These are phyloP conservation scores for Plagodis dolabraria DNA, from an alignment of 2,888 invertebrate species.

Conservation along the genomic window DNA sequence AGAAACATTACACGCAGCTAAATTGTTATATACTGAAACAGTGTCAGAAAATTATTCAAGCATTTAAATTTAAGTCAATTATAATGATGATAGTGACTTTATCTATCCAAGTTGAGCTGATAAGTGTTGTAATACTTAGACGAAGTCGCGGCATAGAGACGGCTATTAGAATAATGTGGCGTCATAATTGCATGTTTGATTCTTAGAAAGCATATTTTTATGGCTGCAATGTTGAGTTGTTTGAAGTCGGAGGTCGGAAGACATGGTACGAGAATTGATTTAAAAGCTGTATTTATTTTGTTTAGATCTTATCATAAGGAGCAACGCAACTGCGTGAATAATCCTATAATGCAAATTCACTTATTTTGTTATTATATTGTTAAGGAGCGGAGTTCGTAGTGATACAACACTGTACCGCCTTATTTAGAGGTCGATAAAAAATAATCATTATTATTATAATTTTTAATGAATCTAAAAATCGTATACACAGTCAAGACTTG, in stretches of 20 bases:
- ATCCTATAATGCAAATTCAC: too few species aligned
- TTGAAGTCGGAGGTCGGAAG: slow-evolving; percentile 10
- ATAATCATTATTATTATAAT: too few species aligned
- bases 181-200: not conserved
- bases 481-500: too few species aligned
- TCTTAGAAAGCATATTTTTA: not conserved
- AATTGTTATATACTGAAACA: slow-evolving; percentile 2
- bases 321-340: slow-evolving; percentile 8
- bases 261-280: slow-evolving; percentile 19
- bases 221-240: slow-evolving; percentile 8
- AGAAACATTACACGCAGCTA: slow-evolving; percentile 5
- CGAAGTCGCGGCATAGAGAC: slow-evolving; percentile 7
- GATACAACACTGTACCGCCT: too few species aligned
- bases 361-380: too few species aligned
- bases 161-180: slow-evolving; percentile 13
- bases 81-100: slow-evolving; percentile 2
- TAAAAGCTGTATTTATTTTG: slow-evolving; percentile 14
- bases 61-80: slow-evolving; percentile 12
- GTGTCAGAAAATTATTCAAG: slow-evolving; percentile 5
- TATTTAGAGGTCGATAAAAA: too few species aligned
- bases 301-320: slow-evolving; percentile 7
- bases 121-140: slow-evolving; percentile 14
- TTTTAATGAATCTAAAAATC: too few species aligned
- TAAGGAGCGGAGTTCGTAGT: too few species aligned
- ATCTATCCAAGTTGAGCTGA: slow-evolving; percentile 21